Conservation (phyloP, 1,140 invertebrate genomes). For the Linepithema humile region DNA sequence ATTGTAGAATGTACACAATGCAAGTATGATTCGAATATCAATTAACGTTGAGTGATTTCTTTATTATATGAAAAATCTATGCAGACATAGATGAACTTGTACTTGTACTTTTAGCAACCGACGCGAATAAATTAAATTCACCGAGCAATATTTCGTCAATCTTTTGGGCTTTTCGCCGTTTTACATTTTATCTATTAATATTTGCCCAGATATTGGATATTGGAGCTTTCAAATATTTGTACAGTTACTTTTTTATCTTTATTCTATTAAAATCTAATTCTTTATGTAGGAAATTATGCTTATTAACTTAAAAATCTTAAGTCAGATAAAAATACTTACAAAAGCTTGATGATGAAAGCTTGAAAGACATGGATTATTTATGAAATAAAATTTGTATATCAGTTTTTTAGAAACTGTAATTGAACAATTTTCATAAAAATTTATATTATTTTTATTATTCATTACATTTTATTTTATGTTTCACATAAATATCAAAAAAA, state of each 20-base stretch:
- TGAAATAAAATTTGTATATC: too few relatives aligned
- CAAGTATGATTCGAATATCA: neutral
- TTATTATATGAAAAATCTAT: neutral
- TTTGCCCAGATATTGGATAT: too few relatives aligned
- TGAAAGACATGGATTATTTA: too few relatives aligned
- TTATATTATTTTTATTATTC: neutral
- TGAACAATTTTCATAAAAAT: too few relatives aligned
- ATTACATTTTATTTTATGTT: constrained; percentile 18
- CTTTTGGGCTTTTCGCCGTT: neutral
- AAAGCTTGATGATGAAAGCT: too few relatives aligned
- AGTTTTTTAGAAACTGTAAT: neutral
- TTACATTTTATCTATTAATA: neutral
- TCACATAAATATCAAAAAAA: neutral
- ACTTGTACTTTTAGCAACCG: too few relatives aligned
- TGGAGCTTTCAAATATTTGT: too few relatives aligned
- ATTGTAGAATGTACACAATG: neutral
- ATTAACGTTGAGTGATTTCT: neutral
- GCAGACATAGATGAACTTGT: neutral
- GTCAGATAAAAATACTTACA: too few relatives aligned
- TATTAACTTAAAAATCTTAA: too few relatives aligned
- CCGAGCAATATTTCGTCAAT: constrained; percentile 16
- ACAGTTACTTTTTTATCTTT: neutral
- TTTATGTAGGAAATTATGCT: too few relatives aligned
- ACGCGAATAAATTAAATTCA: constrained; percentile 3
- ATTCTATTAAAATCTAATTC: neutral